Evolutionary conservation across 2,888 invertebrate genomes (phyloP).

Genomic region (Ophion slaviceki): DNA sequence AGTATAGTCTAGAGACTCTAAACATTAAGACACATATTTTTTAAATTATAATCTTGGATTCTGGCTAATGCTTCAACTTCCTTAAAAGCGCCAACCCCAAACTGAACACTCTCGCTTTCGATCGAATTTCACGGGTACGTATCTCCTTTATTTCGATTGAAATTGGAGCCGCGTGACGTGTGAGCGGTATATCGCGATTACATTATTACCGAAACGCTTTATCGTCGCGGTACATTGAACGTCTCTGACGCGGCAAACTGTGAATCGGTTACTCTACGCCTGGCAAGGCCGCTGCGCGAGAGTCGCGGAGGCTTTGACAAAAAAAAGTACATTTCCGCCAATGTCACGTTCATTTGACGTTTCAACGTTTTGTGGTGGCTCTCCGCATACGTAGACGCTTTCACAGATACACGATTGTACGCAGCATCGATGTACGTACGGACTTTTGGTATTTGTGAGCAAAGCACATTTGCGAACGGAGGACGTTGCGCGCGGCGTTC

Average conservation of each 20-base stretch:
- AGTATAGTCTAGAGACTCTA: too few species aligned
- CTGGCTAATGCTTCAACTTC: too few species aligned
- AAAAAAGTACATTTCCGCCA: constrained; percentile 67
- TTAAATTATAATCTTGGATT: too few species aligned
- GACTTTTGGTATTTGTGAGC: constrained; percentile 55
- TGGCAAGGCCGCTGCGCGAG: constrained; percentile 27
- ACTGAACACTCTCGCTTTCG: too few species aligned
- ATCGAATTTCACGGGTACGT: too few species aligned
- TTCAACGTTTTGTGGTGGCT: constrained; percentile 54
- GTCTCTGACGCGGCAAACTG: constrained; percentile 42
- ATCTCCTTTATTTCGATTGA: too few species aligned
- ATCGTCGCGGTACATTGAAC: constrained; percentile 14
- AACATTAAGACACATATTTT: too few species aligned
- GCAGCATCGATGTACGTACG: constrained; percentile 13
- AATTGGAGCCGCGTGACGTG: neutral
- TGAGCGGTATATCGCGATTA: constrained; percentile 9
- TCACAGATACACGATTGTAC: constrained; percentile 10
- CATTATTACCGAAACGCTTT: constrained; percentile 29
- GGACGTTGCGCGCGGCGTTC: constrained; percentile 49
- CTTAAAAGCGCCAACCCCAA: too few species aligned
- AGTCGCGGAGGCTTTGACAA: constrained; percentile 28
- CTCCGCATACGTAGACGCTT: constrained; percentile 4
- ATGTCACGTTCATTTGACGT: constrained; percentile 68
- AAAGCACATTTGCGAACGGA: constrained; percentile 30
- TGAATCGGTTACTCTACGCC: constrained; percentile 24